Conservation (phyloP, 2,113 vertebrate species). For the Stegostoma tigrinum region DNA sequence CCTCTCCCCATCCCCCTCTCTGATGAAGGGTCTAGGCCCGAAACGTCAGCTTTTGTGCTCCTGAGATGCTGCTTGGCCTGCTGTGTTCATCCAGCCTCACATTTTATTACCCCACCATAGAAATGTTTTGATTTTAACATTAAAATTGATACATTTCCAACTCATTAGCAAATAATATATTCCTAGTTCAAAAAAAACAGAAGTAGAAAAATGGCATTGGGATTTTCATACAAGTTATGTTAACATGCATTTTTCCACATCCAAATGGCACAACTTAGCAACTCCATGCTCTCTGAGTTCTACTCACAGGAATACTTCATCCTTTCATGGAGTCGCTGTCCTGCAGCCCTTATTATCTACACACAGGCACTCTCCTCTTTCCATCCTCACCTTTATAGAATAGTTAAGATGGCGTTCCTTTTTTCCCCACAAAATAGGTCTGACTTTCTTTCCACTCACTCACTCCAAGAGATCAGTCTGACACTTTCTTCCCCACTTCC, state of each 20-base stretch:
- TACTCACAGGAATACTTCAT: not conserved
- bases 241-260: not conserved
- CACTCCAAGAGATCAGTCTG: not conserved
- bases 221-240: not conserved
- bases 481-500: not conserved
- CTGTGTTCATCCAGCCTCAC: no score
- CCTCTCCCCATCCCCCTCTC: no score
- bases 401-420: not conserved
- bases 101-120: no score
- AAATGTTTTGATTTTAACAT: not conserved
- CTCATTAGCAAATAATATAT: not conserved
- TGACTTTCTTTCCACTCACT: not conserved
- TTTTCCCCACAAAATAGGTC: no score
- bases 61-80: no score
- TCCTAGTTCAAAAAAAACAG: not conserved
- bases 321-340: not conserved
- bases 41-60: no score
- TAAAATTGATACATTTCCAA: not conserved
- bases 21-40: no score
- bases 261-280: not conserved
- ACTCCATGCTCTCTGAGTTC: not conserved
- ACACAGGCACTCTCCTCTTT: not conserved
- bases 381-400: not conserved
- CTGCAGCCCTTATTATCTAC: not conserved
- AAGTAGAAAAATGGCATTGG: not conserved